These are phyloP conservation scores for Dimorphilus gyrociliatus DNA, from an alignment of 2,888 invertebrate species.

Conservation along the genomic window DNA sequence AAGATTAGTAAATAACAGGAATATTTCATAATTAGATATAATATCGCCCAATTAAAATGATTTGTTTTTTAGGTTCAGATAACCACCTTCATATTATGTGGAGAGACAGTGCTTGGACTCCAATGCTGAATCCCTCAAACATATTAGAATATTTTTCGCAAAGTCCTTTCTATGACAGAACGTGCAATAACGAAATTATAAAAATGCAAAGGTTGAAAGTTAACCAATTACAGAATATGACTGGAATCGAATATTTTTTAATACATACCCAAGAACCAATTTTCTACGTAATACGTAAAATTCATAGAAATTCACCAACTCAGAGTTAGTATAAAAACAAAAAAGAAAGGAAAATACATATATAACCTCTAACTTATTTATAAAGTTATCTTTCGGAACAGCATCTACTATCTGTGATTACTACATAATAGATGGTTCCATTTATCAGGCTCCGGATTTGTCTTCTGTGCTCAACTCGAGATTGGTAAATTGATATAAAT, in stretches of 20 bases:
- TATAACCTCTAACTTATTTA: no score
- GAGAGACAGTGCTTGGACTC: constrained; percentile 67
- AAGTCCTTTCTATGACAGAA: constrained; percentile 91
- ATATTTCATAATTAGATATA: no score
- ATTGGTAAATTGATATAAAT: constrained; percentile 45
- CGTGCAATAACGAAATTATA: constrained; percentile 92
- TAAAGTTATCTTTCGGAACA: constrained; percentile 26
- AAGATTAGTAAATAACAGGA: no score
- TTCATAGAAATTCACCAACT: constrained; percentile 66
- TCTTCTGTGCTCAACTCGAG: constrained; percentile 84
- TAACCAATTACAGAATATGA: constrained; percentile 54
- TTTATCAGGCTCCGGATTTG: constrained; percentile 93
- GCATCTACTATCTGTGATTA: constrained; percentile 85
- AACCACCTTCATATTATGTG: constrained; percentile 30
- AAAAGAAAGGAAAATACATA: no score
- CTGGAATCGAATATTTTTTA: constrained; percentile 80
- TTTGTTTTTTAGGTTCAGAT: no score
- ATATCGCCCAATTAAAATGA: no score
- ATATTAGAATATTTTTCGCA: constrained; percentile 96
- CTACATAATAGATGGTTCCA: constrained; percentile 89
- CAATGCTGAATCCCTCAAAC: constrained; percentile 70
- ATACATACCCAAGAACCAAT: constrained; percentile 93
- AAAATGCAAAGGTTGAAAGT: constrained; percentile 79
- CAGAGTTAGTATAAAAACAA: constrained; percentile 45
- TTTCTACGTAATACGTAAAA: constrained; percentile 87